Base-by-base conservation (phyloP, 64 coral and sea anemone species). In the Porites australiensis region DNA sequence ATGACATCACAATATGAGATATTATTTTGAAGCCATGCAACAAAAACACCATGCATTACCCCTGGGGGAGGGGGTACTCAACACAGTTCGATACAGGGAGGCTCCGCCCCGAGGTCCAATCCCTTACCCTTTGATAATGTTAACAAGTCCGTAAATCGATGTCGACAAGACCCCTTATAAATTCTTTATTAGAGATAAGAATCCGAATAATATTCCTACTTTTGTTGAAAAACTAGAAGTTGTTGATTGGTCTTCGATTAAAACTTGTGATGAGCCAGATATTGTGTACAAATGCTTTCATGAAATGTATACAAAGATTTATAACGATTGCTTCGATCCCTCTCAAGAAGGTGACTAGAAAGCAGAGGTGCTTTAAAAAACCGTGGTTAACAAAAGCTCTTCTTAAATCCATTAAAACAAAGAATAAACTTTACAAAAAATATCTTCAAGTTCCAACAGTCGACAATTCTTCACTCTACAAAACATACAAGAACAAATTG, bases 321-420 rank as follows among this genome's bases (percentile, higher is more conserved):
- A 55, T 55, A 76, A 27, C 43, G 8, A 47, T 14, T 76, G 37
- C 43, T 51, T 47, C n/a, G n/a, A n/a, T n/a, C 8, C 49, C 49
- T 76, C 10, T 76, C 9, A 76, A 44, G 49, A 76, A 76, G 49
- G 19, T 76, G 43, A 76, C 73, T 44, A 5, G 19, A 5, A 76
- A 76, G 10, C 53, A 55, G 53, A 5, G 53, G 10, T 7, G 53
- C 53, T 55, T 55, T 7, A 55, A 55, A 55, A 55, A 55, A 11
- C 73, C 73, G 13, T 76, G 73, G 73, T 47, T 76, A 76, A 76
- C 73, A 2, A 76, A 76, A 47, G 19, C 43, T 76, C 73, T 76
- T 51, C 73, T 76, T 76, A 76, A 44, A n/a, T 76, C 73, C 13
- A 76, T 76, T 15, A 76, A 44, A 76, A 76, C 4, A 16, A 76